phyloP scores from a whole-genome alignment of 64 coral and sea anemone species.

The Montipora sp. region DNA sequence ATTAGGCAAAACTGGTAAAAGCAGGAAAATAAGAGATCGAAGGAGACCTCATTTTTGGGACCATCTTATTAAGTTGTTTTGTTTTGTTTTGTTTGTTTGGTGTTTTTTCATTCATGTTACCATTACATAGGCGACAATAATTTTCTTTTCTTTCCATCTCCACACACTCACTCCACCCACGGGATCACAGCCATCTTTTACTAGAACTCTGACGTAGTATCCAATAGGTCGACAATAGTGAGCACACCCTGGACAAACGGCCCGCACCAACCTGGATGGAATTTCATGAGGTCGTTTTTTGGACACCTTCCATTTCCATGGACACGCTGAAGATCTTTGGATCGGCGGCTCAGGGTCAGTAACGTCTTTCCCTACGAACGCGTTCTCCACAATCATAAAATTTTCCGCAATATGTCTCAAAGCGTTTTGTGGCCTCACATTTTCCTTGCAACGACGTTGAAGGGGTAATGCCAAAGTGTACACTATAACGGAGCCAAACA shows the following conservation, averaged over 20 bases:
- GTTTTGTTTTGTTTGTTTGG: not conserved
- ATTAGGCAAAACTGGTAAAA: too few species aligned
- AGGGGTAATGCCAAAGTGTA: not conserved
- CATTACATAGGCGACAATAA: not conserved
- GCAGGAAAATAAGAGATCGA: too few species aligned
- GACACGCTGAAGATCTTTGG: not conserved
- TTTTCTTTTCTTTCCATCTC: constrained; percentile 2
- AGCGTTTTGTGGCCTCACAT: not conserved
- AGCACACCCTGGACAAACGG: not conserved
- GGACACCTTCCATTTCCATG: constrained; percentile 2
- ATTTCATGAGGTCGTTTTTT: not conserved
- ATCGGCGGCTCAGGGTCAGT: not conserved
- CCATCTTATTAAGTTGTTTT: too few species aligned
- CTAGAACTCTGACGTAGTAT: constrained; percentile 22
- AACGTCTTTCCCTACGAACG: not conserved
- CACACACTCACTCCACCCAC: constrained; percentile 9
- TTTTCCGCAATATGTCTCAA: not conserved
- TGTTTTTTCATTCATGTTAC: not conserved
- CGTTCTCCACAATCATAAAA: constrained; percentile 16
- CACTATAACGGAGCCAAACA: not conserved
- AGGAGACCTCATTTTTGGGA: too few species aligned
- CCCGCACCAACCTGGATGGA: not conserved
- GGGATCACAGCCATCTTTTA: constrained; percentile 31
- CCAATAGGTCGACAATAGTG: not conserved
- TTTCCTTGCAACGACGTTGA: not conserved